Percentiles rank a stretch among this genome's conserved stretches.
phyloP scores from a whole-genome alignment of 1,140 invertebrate species.

The Plodia interpunctella region DNA sequence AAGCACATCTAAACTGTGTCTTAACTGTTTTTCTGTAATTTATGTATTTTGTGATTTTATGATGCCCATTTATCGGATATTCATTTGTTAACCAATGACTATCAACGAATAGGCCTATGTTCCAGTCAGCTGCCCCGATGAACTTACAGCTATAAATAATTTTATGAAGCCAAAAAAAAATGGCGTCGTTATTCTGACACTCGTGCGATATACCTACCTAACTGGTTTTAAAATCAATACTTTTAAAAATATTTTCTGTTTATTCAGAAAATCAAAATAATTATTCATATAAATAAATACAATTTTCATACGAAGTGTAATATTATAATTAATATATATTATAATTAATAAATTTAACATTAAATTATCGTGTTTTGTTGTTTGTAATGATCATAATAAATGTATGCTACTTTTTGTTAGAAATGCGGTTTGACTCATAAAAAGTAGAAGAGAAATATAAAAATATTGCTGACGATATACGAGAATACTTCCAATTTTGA shows the following conservation, averaged over 20 bases:
- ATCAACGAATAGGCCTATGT: conserved; percentile 24
- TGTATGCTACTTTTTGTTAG: too few relatives aligned
- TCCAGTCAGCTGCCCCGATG: conserved; percentile 24
- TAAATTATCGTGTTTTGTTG: too few relatives aligned
- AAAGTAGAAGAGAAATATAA: too few relatives aligned
- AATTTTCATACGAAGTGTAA: too few relatives aligned
- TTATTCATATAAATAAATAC: too few relatives aligned
- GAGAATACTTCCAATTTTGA: not conserved
- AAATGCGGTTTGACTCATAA: too few relatives aligned
- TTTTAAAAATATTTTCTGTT: not conserved
- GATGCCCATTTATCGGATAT: conserved; percentile 45
- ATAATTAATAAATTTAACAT: too few relatives aligned
- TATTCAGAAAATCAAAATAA: not conserved
- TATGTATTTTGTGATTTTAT: conserved; percentile 20
- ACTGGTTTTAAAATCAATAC: too few relatives aligned
- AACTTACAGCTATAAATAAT: conserved; percentile 20
- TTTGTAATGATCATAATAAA: too few relatives aligned
- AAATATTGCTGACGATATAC: too few relatives aligned
- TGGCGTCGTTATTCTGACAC: not conserved
- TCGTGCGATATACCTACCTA: too few relatives aligned
- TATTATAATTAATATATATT: too few relatives aligned
- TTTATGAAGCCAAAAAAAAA: conserved; percentile 7
- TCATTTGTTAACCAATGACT: conserved; percentile 52
- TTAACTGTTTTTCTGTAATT: not conserved
- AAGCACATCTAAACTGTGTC: not conserved